Evolutionary conservation across 2,113 vertebrate genomes (phyloP), one percentile per base, ranked within the genome.

Genomic region (Agelaius tricolor): DNA sequence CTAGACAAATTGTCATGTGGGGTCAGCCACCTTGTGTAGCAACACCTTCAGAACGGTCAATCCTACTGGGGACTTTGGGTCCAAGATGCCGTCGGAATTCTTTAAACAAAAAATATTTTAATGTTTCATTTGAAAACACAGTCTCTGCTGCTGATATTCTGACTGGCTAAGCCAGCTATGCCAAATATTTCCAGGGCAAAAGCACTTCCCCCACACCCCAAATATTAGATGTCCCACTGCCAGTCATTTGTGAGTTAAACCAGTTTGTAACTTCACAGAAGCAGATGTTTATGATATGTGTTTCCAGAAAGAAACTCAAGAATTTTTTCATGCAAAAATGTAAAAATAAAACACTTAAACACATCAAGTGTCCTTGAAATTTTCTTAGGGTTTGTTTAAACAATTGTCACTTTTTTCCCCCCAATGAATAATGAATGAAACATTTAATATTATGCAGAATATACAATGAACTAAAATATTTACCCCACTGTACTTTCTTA

Each of bases 381-480:
- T 96, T 88, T 89, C 55, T 89, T 57, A 68, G 72, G 65, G 80
- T 92, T 91, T 51, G 23, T 76, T 97, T 91, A 85, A 95, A 90
- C 11, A 94, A 72, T 84, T 93, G 78, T 1, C 6, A 7, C 47
- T 89, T 62, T 35, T 33, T 35, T 6, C 2, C 0, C 0, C 0
- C 4, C 28, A 62, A 26, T 97, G 95, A 97, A 96, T 97, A 97
- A 97, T 94, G 78, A 97, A 97, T 94, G 78, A 63, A 97, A 43
- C 72, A 93, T 90, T 83, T 80, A 91, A 93, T 97, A 97, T 84
- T 94, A 94, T 94, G 69, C 81, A 96, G 90, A 93, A 73, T 91
- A 96, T 71, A 76, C 13, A 87, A 68, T 26, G 43, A 78, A 63
- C 74, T 95, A 90, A 97, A 96, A 89, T 94, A 95, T 97, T 92